Conservation (phyloP, 1,140 invertebrate genomes). For the Antheraea pernyi region DNA sequence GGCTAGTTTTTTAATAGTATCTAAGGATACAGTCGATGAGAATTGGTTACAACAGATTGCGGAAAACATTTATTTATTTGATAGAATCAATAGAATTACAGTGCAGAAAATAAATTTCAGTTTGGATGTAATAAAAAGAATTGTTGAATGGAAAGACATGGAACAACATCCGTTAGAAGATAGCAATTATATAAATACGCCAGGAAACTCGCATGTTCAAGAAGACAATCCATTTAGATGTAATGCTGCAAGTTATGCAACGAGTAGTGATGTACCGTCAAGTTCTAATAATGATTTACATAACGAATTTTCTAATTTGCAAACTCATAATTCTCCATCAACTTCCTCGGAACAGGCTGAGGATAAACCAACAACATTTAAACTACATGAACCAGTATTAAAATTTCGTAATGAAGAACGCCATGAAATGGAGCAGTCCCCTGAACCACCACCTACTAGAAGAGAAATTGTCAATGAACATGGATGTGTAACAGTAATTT, state of each 20-base stretch:
- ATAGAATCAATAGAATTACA: slow-evolving; percentile 79
- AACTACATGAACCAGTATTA: slow-evolving; percentile 64
- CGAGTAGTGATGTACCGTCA: slow-evolving; percentile 49
- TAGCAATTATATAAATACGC: slow-evolving; percentile 68
- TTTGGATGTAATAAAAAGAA: slow-evolving; percentile 90
- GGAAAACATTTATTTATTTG: slow-evolving; percentile 82
- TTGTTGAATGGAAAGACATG: slow-evolving; percentile 92
- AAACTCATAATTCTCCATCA: slow-evolving; percentile 59
- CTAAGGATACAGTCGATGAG: slow-evolving; percentile 88
- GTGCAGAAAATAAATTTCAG: slow-evolving; percentile 89
- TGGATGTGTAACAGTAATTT: slow-evolving; percentile 83
- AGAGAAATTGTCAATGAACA: slow-evolving; percentile 68
- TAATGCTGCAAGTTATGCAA: slow-evolving; percentile 48
- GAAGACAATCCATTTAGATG: slow-evolving; percentile 69
- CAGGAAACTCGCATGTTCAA: slow-evolving; percentile 50
- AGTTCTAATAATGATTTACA: slow-evolving; percentile 59
- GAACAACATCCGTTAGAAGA: slow-evolving; percentile 91
- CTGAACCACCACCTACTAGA: slow-evolving; percentile 52
- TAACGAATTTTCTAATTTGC: slow-evolving; percentile 69
- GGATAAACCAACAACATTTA: slow-evolving; percentile 48
- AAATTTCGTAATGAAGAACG: slow-evolving; percentile 51
- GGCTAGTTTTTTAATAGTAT: slow-evolving; percentile 90
- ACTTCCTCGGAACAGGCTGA: slow-evolving; percentile 55
- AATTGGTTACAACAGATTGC: slow-evolving; percentile 88
- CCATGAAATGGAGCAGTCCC: slow-evolving; percentile 48